phyloP scores from a whole-genome alignment of 2,797 vertebrate genomes.

The Sebastes hubbsi region DNA sequence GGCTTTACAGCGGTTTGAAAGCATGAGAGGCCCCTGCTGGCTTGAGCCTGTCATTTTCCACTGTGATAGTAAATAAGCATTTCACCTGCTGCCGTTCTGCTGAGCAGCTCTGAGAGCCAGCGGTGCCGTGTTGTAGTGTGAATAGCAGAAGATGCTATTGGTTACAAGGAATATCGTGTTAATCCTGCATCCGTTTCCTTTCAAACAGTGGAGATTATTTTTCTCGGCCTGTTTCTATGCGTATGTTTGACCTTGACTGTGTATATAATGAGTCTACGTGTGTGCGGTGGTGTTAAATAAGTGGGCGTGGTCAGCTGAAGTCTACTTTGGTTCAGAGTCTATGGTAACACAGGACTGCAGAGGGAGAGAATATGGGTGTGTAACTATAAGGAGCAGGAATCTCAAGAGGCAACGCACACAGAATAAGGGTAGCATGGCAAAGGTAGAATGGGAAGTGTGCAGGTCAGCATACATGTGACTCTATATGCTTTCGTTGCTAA shows the following conservation, averaged over 20 bases:
- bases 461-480: slow-evolving; percentile 1
- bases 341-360: slow-evolving; percentile 57
- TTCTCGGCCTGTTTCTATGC: slow-evolving; percentile 3
- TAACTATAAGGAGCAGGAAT: slow-evolving; percentile 28
- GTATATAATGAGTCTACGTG: slow-evolving; percentile 32
- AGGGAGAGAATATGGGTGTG: slow-evolving; percentile 14
- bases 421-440: slow-evolving; percentile 10
- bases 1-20: slow-evolving; percentile 37
- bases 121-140: neutral
- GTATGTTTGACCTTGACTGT: slow-evolving; percentile 60
- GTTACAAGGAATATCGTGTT: slow-evolving; percentile 44
- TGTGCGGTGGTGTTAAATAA: slow-evolving; percentile 39
- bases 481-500: neutral
- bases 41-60: slow-evolving; percentile 63
- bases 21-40: slow-evolving; percentile 45
- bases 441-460: slow-evolving; percentile 17
- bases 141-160: slow-evolving; percentile 2
- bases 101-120: slow-evolving; percentile 3
- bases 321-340: slow-evolving; percentile 39
- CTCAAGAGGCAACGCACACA: slow-evolving; percentile 33
- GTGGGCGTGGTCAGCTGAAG: slow-evolving; percentile 45
- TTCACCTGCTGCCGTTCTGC: slow-evolving; percentile 37
- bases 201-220: slow-evolving; percentile 51
- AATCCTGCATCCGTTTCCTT: slow-evolving; percentile 43
- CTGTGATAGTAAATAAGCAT: slow-evolving; percentile 54